Percentiles rank a stretch among this genome's conserved stretches.
Conservation (phyloP, 2,113 vertebrate genomes). For the Andinoacara biseriatus region DNA sequence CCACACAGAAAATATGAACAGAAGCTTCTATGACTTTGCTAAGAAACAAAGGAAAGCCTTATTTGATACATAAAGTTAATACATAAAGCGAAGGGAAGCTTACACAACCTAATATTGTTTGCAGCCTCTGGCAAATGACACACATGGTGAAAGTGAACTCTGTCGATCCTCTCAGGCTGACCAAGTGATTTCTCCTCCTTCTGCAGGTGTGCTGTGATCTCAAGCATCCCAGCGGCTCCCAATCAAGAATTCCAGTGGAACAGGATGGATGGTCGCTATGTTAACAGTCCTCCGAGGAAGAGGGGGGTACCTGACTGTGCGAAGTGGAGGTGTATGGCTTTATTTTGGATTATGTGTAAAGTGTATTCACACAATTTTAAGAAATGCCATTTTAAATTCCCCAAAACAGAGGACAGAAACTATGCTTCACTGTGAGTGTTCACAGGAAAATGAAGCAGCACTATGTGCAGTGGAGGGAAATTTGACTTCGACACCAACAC, state of each 20-base stretch:
- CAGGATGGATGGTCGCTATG: constrained; percentile 44
- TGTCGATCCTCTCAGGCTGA: not conserved
- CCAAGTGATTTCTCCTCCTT: not conserved
- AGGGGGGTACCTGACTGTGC: constrained; percentile 22
- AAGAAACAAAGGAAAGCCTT: too few species aligned
- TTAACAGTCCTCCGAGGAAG: constrained; percentile 29
- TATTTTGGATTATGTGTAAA: constrained; percentile 13
- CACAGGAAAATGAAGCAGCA: too few species aligned
- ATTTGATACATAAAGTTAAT: too few species aligned
- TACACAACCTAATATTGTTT: not conserved
- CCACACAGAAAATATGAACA: too few species aligned
- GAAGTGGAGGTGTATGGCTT: constrained; percentile 54
- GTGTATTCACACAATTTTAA: not conserved
- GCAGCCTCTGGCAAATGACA: not conserved
- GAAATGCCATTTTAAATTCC: too few species aligned
- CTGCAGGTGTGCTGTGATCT: constrained; percentile 39
- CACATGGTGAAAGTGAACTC: not conserved
- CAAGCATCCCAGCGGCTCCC: not conserved
- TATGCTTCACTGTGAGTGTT: too few species aligned
- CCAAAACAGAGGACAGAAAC: too few species aligned
- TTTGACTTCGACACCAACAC: too few species aligned
- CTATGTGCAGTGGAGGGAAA: too few species aligned
- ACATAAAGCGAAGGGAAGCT: not conserved
- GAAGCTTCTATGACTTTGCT: too few species aligned
- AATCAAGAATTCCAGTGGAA: constrained; percentile 13